Evolutionary conservation across 1,140 invertebrate species (phyloP).

Genomic region (Trachelipus rathkii): DNA sequence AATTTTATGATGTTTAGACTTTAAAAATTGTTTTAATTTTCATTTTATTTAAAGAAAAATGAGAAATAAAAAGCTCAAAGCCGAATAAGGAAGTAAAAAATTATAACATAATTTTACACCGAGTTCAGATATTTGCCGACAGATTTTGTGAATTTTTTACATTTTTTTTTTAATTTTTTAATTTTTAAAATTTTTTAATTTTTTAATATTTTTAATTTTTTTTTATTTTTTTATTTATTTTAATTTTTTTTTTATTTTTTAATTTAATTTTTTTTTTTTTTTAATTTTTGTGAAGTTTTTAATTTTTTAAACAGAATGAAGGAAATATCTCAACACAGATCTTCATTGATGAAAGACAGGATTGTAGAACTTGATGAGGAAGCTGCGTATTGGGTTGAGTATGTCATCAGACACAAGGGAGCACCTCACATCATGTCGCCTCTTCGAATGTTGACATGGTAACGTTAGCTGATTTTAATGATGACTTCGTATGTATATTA

Average conservation of each 20-base stretch:
- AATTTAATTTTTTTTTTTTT: neutral
- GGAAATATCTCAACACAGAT: neutral
- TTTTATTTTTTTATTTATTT: neutral
- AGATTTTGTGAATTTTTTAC: no score
- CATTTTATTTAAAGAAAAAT: no score
- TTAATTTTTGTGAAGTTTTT: neutral
- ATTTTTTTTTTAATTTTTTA: no score
- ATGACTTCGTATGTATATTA: no score
- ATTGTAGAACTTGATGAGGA: neutral
- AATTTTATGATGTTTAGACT: no score
- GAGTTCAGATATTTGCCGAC: no score
- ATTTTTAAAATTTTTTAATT: neutral
- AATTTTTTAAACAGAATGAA: slow-evolving; percentile 44
- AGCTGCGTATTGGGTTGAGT: slow-evolving; percentile 55
- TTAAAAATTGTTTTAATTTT: no score
- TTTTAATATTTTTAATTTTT: neutral
- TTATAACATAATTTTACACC: no score
- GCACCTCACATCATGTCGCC: slow-evolving; percentile 53
- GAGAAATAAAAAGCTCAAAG: no score
- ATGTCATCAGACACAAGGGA: slow-evolving; percentile 56
- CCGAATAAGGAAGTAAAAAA: no score
- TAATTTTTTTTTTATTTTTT: no score
- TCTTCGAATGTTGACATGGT: slow-evolving; percentile 31
- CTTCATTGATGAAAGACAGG: slow-evolving; percentile 23
- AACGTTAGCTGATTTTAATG: no score